Evolutionary conservation across 1,140 invertebrate species (phyloP).

Genomic region (Rhopalosiphum maidis): DNA sequence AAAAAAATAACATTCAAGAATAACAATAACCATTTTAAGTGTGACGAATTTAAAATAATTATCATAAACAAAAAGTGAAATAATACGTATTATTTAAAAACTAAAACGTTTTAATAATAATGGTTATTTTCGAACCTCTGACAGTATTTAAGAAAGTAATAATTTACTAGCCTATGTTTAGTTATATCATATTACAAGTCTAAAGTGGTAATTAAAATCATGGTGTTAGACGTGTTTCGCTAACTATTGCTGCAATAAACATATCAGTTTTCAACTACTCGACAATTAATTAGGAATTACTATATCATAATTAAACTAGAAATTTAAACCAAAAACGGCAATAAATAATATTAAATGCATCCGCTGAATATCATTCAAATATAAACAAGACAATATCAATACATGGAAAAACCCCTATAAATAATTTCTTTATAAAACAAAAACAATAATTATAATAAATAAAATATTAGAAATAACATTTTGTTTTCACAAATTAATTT

Average conservation of each 20-base stretch:
- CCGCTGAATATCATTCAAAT: background rate
- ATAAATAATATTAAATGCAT: background rate
- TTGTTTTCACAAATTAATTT: background rate
- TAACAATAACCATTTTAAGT: background rate
- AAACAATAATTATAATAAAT: background rate
- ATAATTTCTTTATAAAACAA: background rate
- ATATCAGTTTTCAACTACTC: slow-evolving; percentile 18
- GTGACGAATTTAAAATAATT: background rate
- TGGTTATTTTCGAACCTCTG: background rate
- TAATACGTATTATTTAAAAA: background rate
- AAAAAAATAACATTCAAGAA: background rate
- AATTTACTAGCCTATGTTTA: background rate
- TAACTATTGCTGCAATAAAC: background rate
- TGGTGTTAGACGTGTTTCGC: background rate
- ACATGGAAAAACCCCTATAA: background rate
- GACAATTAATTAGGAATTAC: background rate
- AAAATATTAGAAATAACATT: background rate
- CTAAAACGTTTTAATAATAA: background rate
- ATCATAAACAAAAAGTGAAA: background rate
- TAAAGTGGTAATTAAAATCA: background rate
- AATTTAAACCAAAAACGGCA: slow-evolving; percentile 1
- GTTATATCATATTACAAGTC: background rate
- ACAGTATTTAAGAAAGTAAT: background rate
- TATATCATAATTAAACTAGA: slow-evolving; percentile 1
- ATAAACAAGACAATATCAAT: background rate